A percentile compares a stretch with the other conserved stretches of the same genome.
These are phyloP conservation scores for Cebus imitator DNA, from an alignment of 2,113 vertebrate species.

Conservation along the genomic window DNA sequence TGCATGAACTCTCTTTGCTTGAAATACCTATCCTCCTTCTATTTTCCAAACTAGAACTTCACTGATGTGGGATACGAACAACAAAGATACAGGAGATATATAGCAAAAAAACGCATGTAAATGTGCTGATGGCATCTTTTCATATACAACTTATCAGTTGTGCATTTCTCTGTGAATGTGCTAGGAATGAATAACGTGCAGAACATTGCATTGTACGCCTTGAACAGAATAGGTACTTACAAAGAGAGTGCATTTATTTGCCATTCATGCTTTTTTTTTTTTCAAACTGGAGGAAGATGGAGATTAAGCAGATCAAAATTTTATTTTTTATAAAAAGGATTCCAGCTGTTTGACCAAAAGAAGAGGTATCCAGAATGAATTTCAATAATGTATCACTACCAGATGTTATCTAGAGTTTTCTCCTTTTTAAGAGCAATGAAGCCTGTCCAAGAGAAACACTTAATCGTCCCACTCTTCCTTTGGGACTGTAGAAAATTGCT, in stretches of 20 bases:
- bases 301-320: slow-evolving; percentile 30
- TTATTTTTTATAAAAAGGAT: not conserved
- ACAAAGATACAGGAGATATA: not conserved
- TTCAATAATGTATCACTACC: slow-evolving; percentile 75
- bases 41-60: slow-evolving; percentile 15
- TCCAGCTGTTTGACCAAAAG: slow-evolving; percentile 63
- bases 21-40: slow-evolving; percentile 1
- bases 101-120: not conserved
- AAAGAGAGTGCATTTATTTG: not conserved
- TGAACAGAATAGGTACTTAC: not conserved
- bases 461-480: slow-evolving; percentile 66
- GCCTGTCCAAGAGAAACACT: slow-evolving; percentile 75
- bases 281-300: not conserved
- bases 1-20: not conserved
- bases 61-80: not conserved
- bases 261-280: not conserved
- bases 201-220: not conserved
- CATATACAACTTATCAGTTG: not conserved
- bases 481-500: slow-evolving; percentile 69
- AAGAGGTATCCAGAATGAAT: slow-evolving; percentile 68
- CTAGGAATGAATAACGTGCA: not conserved
- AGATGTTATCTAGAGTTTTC: slow-evolving; percentile 78
- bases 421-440: slow-evolving; percentile 78
- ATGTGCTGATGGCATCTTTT: not conserved
- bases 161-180: not conserved